Evolutionary conservation across 2,797 vertebrate genomes (phyloP).

Genomic region (Sternotherus odoratus): DNA sequence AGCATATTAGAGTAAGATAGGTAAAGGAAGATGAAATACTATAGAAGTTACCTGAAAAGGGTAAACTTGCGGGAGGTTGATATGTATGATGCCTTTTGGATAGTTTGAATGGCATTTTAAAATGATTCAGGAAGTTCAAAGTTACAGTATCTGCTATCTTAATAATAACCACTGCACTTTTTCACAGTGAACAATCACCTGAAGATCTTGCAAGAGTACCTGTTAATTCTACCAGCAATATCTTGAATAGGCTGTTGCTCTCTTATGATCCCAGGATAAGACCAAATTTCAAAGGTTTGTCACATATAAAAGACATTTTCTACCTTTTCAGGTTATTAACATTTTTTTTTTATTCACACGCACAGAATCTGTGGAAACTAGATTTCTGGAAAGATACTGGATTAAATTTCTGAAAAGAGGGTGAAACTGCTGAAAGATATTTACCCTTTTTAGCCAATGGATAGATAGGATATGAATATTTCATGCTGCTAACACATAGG

Average conservation of each 20-base stretch:
- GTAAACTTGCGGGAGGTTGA: fast-evolving
- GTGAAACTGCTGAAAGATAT: neutral
- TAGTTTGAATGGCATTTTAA: neutral
- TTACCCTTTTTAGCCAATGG: neutral
- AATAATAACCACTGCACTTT: neutral
- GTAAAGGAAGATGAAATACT: neutral
- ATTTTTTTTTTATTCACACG: neutral
- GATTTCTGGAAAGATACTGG: neutral
- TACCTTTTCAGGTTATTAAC: neutral
- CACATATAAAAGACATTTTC: slow-evolving; percentile 16
- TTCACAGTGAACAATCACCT: slow-evolving; percentile 89
- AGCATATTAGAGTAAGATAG: neutral
- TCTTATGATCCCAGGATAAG: slow-evolving; percentile 97
- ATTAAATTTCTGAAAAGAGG: neutral
- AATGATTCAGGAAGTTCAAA: neutral
- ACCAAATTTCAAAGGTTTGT: slow-evolving; percentile 98
- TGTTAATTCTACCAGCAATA: slow-evolving; percentile 96
- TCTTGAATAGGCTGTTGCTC: slow-evolving; percentile 95
- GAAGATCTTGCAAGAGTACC: slow-evolving; percentile 96
- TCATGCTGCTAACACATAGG: neutral
- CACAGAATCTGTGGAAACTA: neutral
- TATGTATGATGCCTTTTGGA: neutral
- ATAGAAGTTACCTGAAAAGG: neutral
- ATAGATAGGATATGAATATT: neutral
- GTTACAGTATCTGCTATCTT: neutral